These are phyloP conservation scores for Trissonchulus sp. DNA, from an alignment of 2,888 invertebrate genomes.

Conservation along the genomic window DNA sequence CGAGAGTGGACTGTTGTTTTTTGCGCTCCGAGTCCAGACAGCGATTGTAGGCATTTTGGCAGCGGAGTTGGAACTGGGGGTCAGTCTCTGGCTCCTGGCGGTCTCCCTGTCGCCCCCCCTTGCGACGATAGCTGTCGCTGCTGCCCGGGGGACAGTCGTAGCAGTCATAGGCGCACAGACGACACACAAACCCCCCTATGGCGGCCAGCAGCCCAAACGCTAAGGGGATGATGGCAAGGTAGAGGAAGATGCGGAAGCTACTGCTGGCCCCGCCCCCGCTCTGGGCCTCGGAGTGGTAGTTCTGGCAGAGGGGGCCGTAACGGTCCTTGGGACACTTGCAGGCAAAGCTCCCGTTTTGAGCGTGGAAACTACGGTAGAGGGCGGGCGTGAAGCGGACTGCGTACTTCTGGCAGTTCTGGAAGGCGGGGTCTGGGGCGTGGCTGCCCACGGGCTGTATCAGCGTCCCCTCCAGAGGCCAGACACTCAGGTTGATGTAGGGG, in stretches of 20 bases:
- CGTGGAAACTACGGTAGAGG: not conserved
- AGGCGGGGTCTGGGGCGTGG: slow-evolving; percentile 6
- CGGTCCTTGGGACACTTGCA: slow-evolving; percentile 22
- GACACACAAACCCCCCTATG: slow-evolving; percentile 25
- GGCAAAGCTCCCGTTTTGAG: slow-evolving; percentile 7
- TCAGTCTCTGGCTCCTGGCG: not conserved
- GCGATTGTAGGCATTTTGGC: slow-evolving; percentile 24
- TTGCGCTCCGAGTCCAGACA: not conserved
- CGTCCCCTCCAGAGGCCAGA: slow-evolving; percentile 25
- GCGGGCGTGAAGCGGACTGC: not conserved
- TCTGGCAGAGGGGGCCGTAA: slow-evolving; percentile 9
- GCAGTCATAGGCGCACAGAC: slow-evolving; percentile 23
- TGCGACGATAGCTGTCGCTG: not conserved
- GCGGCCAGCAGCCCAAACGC: slow-evolving; percentile 26
- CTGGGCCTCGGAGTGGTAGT: not conserved
- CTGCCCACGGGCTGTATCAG: slow-evolving; percentile 6
- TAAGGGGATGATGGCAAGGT: slow-evolving; percentile 25
- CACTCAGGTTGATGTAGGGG: slow-evolving; percentile 29
- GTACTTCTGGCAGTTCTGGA: not conserved
- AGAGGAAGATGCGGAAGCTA: slow-evolving; percentile 27
- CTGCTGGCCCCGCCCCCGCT: not conserved
- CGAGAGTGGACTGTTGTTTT: not conserved
- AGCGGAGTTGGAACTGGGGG: not conserved
- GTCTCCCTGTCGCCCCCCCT: not conserved
- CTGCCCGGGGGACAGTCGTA: not conserved